Evolutionary conservation across 2,113 vertebrate species (phyloP).

Genomic region (Galbula dea): DNA sequence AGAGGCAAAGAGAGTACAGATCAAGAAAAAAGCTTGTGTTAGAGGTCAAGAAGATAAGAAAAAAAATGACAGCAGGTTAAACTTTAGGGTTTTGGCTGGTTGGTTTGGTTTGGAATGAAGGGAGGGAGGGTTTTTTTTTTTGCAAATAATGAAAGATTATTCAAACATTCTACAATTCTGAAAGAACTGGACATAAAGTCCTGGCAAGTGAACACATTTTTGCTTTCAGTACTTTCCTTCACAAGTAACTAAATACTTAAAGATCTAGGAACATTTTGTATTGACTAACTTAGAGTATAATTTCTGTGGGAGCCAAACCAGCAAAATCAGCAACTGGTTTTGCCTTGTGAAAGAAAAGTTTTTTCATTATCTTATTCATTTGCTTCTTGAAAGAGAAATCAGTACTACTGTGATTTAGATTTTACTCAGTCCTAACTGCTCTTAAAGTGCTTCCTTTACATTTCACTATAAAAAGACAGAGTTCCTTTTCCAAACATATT

Average conservation of each 20-base stretch:
- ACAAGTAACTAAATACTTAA: neutral
- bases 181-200: neutral
- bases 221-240: neutral
- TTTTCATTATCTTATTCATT: neutral
- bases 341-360: neutral
- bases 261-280: neutral
- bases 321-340: neutral
- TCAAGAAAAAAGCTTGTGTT: neutral
- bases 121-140: accelerated
- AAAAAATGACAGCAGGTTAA: neutral
- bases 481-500: neutral
- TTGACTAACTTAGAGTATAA: neutral
- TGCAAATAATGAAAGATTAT: neutral
- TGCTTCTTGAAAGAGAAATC: neutral
- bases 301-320: neutral
- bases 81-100: neutral
- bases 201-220: neutral
- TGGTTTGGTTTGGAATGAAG: accelerated
- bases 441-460: neutral
- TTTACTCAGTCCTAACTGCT: neutral
- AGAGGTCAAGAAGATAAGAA: neutral
- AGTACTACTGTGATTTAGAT: neutral
- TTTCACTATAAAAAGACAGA: neutral
- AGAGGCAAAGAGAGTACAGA: neutral
- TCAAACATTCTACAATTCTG: neutral